phyloP scores from a whole-genome alignment of 1,140 invertebrate species.

The Microplitis demolitor region DNA sequence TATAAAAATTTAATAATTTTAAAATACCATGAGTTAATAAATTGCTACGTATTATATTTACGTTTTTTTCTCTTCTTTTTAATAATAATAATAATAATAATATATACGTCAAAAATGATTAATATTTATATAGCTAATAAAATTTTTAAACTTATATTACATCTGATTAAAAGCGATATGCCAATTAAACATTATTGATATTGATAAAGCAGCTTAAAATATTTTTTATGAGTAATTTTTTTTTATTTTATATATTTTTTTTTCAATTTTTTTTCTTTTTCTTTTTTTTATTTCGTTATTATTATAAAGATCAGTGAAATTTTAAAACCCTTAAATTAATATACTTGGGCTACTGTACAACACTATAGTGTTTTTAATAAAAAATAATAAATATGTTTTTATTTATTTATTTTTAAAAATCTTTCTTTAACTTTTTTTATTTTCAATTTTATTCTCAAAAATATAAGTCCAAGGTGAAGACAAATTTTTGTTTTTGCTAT shows the following conservation, averaged over 20 bases:
- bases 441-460: conserved; percentile 46
- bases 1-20: neutral
- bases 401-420: conserved; percentile 4
- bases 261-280: neutral
- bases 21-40: neutral
- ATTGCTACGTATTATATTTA: neutral
- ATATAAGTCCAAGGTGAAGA: conserved; percentile 54
- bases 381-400: conserved; percentile 47
- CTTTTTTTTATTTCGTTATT: conserved; percentile 5
- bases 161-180: conserved; percentile 18
- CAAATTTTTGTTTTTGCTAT: conserved; percentile 38
- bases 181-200: conserved; percentile 18
- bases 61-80: neutral
- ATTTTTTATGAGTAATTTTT: neutral
- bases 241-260: neutral
- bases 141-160: conserved; percentile 7
- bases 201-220: neutral
- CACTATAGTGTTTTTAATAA: conserved; percentile 38
- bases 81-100: neutral
- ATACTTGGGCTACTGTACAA: conserved; percentile 41
- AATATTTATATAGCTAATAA: conserved; percentile 5
- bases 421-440: conserved; percentile 30
- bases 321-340: conserved; percentile 33
- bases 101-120: neutral
- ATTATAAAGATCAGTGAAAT: conserved; percentile 33